These are phyloP conservation scores for Steromphala cineraria DNA, from an alignment of 2,888 invertebrate genomes.

Conservation along the genomic window DNA sequence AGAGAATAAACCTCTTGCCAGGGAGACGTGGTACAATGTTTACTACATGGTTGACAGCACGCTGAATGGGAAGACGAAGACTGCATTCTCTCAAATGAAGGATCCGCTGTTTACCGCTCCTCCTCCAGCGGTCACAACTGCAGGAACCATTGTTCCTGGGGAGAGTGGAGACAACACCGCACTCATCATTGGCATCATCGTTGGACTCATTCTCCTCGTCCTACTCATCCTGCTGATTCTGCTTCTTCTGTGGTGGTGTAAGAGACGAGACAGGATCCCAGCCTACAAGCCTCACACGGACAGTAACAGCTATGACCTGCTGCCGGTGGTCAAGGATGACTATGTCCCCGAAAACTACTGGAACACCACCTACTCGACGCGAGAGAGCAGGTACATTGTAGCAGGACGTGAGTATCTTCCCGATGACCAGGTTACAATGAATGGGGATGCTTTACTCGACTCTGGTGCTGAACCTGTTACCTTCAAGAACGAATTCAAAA, in stretches of 20 bases:
- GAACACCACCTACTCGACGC: conserved; percentile 54
- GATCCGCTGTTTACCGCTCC: conserved; percentile 31
- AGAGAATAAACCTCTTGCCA: conserved; percentile 84
- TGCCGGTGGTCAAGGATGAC: conserved; percentile 45
- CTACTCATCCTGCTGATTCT: conserved; percentile 56
- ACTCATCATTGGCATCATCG: conserved; percentile 37
- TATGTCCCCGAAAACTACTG: conserved; percentile 62
- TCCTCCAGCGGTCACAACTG: not conserved
- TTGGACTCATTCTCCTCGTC: conserved; percentile 40
- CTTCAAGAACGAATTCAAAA: conserved; percentile 68
- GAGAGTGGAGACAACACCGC: conserved; percentile 18
- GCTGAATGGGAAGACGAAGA: conserved; percentile 81
- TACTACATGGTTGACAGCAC: conserved; percentile 84
- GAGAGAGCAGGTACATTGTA: conserved; percentile 60
- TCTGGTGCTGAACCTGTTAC: conserved; percentile 26
- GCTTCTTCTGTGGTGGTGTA: conserved; percentile 52
- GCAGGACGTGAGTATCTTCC: conserved; percentile 55
- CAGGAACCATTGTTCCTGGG: not conserved
- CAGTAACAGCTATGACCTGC: conserved; percentile 41
- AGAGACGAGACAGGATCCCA: conserved; percentile 31
- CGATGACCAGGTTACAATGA: conserved; percentile 22
- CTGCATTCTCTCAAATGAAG: conserved; percentile 79
- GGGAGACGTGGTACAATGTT: conserved; percentile 80
- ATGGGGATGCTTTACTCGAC: conserved; percentile 29
- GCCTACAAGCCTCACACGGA: conserved; percentile 41